Conservation (phyloP, 1,140 invertebrate species). For the Notospermus geniculatus region DNA sequence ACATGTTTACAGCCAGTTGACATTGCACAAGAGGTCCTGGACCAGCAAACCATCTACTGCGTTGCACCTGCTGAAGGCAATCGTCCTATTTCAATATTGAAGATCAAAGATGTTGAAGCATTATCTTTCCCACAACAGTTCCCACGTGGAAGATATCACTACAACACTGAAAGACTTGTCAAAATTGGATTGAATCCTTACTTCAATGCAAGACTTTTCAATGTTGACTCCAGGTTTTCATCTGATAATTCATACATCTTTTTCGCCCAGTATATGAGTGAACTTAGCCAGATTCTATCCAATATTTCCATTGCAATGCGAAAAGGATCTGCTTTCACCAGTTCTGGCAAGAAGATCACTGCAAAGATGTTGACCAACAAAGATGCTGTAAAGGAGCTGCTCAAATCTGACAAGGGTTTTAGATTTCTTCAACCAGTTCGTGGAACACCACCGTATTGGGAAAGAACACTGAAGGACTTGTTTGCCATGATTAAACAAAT, state of each 20-base stretch:
- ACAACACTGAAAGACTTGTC: background rate
- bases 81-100: background rate
- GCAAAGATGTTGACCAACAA: no score
- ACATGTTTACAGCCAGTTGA: constrained; percentile 24
- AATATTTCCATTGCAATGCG: constrained; percentile 7
- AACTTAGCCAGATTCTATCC: background rate
- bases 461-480: background rate
- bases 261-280: constrained; percentile 2
- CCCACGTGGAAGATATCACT: constrained; percentile 3
- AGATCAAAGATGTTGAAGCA: background rate
- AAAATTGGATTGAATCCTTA: background rate
- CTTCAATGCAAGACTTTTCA: constrained; percentile 8
- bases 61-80: constrained; percentile 13
- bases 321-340: background rate
- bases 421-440: constrained; percentile 8
- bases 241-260: background rate
- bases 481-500: background rate
- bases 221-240: background rate
- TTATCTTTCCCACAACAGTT: background rate
- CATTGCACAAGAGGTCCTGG: constrained; percentile 23
- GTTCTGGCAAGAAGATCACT: no score
- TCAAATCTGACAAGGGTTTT: background rate
- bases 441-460: no score
- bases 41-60: constrained; percentile 17
- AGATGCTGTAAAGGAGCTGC: background rate